phyloP scores from a whole-genome alignment of 92 coral and sea anemone genomes.

The Ricordea florida region DNA sequence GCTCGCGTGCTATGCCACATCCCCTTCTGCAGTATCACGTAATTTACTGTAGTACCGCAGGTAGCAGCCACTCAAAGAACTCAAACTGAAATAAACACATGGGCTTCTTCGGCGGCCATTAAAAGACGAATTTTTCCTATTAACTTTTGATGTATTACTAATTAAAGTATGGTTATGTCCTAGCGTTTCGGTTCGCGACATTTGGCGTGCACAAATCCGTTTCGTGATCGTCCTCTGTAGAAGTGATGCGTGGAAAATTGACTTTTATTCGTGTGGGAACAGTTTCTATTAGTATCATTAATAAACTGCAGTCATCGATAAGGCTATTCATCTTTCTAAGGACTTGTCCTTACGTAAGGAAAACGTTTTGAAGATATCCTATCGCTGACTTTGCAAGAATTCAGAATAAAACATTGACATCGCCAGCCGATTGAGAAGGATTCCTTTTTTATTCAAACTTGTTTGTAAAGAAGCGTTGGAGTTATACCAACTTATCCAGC shows the following conservation, averaged over 20 bases:
- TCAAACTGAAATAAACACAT: background rate
- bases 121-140: background rate
- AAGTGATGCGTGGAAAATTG: conserved; percentile 19
- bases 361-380: conserved; percentile 52
- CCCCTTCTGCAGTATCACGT: background rate
- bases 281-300: conserved; percentile 32
- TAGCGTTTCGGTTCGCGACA: background rate
- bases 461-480: too few relatives aligned
- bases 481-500: too few relatives aligned
- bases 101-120: background rate
- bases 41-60: background rate
- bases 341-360: conserved; percentile 50
- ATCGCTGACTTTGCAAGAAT: conserved; percentile 8
- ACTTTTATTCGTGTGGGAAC: conserved; percentile 26
- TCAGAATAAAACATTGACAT: too few relatives aligned
- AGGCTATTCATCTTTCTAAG: conserved; percentile 76
- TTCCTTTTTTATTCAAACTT: conserved; percentile 5
- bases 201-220: background rate
- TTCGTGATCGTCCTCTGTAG: conserved; percentile 38
- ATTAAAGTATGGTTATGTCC: background rate
- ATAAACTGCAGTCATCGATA: conserved; percentile 61
- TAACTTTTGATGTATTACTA: background rate
- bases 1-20: conserved; percentile 28
- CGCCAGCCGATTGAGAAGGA: background rate
- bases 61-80: background rate